phyloP scores from a whole-genome alignment of 92 coral and sea anemone species.

The Metridium senile region DNA sequence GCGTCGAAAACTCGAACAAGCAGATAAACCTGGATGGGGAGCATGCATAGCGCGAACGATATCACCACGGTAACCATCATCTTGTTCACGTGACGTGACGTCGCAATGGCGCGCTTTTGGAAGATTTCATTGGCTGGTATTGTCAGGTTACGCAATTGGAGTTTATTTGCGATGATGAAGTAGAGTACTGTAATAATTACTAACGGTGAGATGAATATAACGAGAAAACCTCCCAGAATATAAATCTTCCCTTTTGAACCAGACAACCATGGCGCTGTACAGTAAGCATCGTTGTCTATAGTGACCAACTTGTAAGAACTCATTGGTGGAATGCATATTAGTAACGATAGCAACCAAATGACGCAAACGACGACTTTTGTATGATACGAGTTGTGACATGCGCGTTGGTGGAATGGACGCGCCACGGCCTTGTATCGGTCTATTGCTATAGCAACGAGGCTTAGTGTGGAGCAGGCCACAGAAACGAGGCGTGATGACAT shows the following conservation, averaged over 20 bases:
- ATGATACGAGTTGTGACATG: slow-evolving; percentile 1
- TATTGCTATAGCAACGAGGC: slow-evolving; percentile 46
- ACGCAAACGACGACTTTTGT: slow-evolving; percentile 6
- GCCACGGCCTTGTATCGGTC: slow-evolving; percentile 32
- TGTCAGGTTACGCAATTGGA: not conserved
- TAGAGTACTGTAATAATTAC: slow-evolving; percentile 24
- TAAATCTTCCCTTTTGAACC: slow-evolving; percentile 16
- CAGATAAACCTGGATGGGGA: slow-evolving; percentile 36
- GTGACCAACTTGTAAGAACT: slow-evolving; percentile 20
- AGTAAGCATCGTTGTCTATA: slow-evolving; percentile 13
- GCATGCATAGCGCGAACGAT: slow-evolving; percentile 32
- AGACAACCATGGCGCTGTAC: slow-evolving; percentile 16
- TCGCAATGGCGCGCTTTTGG: slow-evolving; percentile 19
- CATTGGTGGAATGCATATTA: slow-evolving; percentile 22
- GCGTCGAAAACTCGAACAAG: slow-evolving; percentile 12
- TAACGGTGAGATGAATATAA: slow-evolving; percentile 27
- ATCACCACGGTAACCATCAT: slow-evolving; percentile 39
- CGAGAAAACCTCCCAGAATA: slow-evolving; percentile 14
- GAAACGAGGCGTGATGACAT: slow-evolving; percentile 41
- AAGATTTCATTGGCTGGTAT: slow-evolving; percentile 3
- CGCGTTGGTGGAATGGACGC: slow-evolving; percentile 10
- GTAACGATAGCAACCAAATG: slow-evolving; percentile 28
- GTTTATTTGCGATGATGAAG: slow-evolving; percentile 9
- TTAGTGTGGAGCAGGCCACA: slow-evolving; percentile 38
- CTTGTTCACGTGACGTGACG: slow-evolving; percentile 18